Evolutionary conservation across 2,888 invertebrate genomes (phyloP), one percentile per base, ranked within the genome.

Genomic region (Proisotoma minuta): DNA sequence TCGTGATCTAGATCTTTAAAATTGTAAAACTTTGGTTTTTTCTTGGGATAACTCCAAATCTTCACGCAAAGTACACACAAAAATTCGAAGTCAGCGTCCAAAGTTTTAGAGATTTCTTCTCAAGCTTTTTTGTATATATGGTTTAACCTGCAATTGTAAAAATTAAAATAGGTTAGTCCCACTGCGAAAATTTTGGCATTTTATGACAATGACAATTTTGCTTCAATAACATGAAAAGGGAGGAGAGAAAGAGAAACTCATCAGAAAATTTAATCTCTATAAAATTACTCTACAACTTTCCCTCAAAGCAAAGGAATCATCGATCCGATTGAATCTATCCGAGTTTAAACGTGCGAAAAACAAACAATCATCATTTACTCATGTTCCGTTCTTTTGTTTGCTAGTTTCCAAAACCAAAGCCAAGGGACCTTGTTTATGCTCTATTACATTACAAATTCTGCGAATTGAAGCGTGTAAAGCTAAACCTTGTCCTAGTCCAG

Each of bases 271-370:
- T 56, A 56, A 56, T 56, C 56, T 40, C 12, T 39, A 23, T 26
- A 15, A 56, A 56, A 56, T 56, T 43, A 34, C 56, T 56, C 43
- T 34, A 34, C 34, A 8, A 34, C 34, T 34, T 34, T 34, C 24
- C 24, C 39, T 50, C n/a, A n/a, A n/a, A n/a, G n/a, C n/a, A n/a
- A n/a, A 39, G 29, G 54, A 39, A 20, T 22, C 28, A 54, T 54
- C 54, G 54, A 54, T 54, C 34, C 34, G 15, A 20, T 43, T 15
- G 15, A 43, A n/a, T 43, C 43, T n/a, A n/a, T n/a, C n/a, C 28
- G 51, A 51, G 27, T 18, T 26, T 27, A 56, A 56, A 56, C 43
- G 56, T 56, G 56, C 56, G 56, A 56, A 56, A 56, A 43, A 56
- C 56, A 56, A 56, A 56, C 56, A 56, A 43, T 56, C 56, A 27